Conservation (phyloP, 2,888 invertebrate species). For the Prionchulus punctatus region DNA sequence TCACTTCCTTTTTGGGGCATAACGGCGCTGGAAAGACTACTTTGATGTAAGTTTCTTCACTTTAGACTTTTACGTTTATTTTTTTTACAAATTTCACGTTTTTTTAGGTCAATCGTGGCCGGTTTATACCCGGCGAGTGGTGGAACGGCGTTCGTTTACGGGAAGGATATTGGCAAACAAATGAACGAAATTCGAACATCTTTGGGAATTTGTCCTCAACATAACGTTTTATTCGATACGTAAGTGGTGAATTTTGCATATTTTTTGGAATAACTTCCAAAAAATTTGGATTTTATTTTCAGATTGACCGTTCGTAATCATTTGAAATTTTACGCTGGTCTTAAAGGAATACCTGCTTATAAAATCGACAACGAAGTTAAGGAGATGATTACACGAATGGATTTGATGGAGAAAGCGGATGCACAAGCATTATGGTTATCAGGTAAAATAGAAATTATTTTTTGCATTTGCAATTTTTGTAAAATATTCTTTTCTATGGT, state of each 20-base stretch:
- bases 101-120: slow-evolving; percentile 24
- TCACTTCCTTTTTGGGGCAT: slow-evolving; percentile 67
- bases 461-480: slow-evolving; percentile 6
- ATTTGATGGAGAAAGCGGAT: not conserved
- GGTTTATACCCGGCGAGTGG: slow-evolving; percentile 56
- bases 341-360: slow-evolving; percentile 34
- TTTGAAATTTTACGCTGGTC: slow-evolving; percentile 41
- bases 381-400: slow-evolving; percentile 44
- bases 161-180: slow-evolving; percentile 50
- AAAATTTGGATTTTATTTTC: slow-evolving; percentile 14
- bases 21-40: slow-evolving; percentile 87
- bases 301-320: slow-evolving; percentile 58
- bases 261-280: not conserved
- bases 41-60: slow-evolving; percentile 55
- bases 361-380: slow-evolving; percentile 41
- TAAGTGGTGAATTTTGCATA: slow-evolving; percentile 21
- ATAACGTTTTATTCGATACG: slow-evolving; percentile 55
- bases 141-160: slow-evolving; percentile 57
- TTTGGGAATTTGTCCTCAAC: slow-evolving; percentile 70
- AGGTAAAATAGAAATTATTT: slow-evolving; percentile 13
- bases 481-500: not conserved
- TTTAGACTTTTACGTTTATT: not conserved
- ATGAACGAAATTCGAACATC: slow-evolving; percentile 50
- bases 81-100: not conserved
- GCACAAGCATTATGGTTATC: slow-evolving; percentile 19